Conservation (phyloP, 2,797 vertebrate genomes). For the Ctenosaura bakeri region DNA sequence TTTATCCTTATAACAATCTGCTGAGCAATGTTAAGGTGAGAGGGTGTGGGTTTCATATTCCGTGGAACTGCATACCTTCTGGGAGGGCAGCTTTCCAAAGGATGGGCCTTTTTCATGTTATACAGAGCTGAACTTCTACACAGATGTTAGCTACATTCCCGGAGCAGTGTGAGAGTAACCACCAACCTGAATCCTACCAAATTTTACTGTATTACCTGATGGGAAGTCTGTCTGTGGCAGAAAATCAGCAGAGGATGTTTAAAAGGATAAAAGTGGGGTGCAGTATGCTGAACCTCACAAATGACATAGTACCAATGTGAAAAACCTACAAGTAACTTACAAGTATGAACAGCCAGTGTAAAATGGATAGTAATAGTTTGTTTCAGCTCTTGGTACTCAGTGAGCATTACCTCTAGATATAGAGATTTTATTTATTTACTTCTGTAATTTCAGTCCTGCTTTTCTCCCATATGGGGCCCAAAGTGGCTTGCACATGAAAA, state of each 20-base stretch:
- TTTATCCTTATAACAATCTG: not conserved
- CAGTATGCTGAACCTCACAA: too few species aligned
- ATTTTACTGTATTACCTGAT: not conserved
- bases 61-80: not conserved
- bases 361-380: too few species aligned
- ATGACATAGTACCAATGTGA: too few species aligned
- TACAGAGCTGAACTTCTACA: too few species aligned
- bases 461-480: not conserved
- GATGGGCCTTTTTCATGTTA: not conserved
- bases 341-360: not conserved
- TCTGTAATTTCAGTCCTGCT: not conserved
- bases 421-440: not conserved
- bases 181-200: too few species aligned
- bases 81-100: not conserved
- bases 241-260: too few species aligned
- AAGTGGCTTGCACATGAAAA: too few species aligned
- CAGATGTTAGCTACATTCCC: not conserved
- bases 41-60: fast-evolving
- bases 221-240: not conserved
- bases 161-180: not conserved
- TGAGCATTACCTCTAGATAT: too few species aligned
- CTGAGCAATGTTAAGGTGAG: too few species aligned
- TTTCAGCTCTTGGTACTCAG: too few species aligned
- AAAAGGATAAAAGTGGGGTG: too few species aligned
- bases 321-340: too few species aligned